Percentiles rank a stretch among this genome's conserved stretches.
Evolutionary conservation across 2,797 vertebrate genomes (phyloP).

Genomic region (Enteromius trimaculatus): DNA sequence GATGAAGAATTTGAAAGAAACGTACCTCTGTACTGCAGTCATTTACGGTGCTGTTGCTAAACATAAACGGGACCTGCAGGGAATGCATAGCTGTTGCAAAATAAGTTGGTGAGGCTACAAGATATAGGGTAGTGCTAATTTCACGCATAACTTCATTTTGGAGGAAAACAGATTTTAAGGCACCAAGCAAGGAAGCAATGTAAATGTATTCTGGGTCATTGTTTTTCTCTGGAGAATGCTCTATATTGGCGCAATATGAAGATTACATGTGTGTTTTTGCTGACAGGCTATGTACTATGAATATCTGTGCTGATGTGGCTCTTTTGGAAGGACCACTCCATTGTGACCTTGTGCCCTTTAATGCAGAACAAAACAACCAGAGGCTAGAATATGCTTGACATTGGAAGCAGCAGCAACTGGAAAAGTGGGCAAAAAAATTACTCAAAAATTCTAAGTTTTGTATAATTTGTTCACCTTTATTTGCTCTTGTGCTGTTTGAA

Average conservation of each 20-base stretch:
- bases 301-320: constrained; percentile 57
- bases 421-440: background rate
- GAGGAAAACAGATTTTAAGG: background rate
- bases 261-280: constrained; percentile 62
- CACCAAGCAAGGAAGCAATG: background rate
- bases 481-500: background rate
- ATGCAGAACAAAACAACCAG: background rate
- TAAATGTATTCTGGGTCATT: background rate
- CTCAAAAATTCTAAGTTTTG: no score
- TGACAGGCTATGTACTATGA: constrained; percentile 61
- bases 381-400: background rate
- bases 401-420: background rate
- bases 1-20: background rate
- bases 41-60: background rate
- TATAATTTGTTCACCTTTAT: background rate
- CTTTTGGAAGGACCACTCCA: constrained; percentile 10
- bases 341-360: constrained; percentile 12
- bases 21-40: background rate
- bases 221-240: constrained; percentile 3
- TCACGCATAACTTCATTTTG: background rate
- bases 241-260: constrained; percentile 28
- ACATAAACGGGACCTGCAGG: background rate
- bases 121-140: background rate
- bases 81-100: background rate
- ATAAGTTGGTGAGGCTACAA: background rate